A percentile compares a stretch with the other conserved stretches of the same genome.
Conservation (phyloP, 2,113 vertebrate genomes). For the Petrocephalus microphthalmus region DNA sequence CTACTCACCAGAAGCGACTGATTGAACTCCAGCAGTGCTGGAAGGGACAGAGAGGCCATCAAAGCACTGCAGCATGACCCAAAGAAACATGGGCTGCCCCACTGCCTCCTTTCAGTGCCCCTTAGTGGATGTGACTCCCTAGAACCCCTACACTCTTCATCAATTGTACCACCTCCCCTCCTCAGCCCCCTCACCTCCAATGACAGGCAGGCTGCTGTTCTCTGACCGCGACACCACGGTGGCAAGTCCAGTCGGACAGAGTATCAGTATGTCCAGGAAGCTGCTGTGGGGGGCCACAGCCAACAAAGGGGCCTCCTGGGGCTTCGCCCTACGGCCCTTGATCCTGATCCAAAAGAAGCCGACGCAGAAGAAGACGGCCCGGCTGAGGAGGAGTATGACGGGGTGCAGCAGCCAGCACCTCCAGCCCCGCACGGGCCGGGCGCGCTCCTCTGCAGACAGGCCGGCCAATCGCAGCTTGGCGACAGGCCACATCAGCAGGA, state of each 20-base stretch:
- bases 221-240: conserved; percentile 78
- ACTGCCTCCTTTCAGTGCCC: not conserved
- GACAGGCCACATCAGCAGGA: conserved; percentile 75
- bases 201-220: conserved; percentile 71
- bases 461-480: conserved; percentile 68
- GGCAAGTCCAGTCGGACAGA: conserved; percentile 62
- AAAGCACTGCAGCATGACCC: not conserved
- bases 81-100: not conserved
- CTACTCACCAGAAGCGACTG: conserved; percentile 77
- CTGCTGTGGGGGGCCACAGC: conserved; percentile 79
- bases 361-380: conserved; percentile 66
- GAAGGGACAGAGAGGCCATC: not conserved
- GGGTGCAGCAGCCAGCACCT: conserved; percentile 62
- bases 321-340: conserved; percentile 65
- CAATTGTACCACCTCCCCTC: not conserved
- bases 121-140: not conserved
- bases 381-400: conserved; percentile 60
- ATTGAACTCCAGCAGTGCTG: conserved; percentile 79
- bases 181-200: conserved; percentile 70
- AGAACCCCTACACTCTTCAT: not conserved
- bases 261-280: conserved; percentile 77
- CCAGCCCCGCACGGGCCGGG: conserved; percentile 65
- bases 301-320: conserved; percentile 72
- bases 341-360: conserved; percentile 75
- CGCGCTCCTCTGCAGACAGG: conserved; percentile 59